phyloP scores from a whole-genome alignment of 1,140 invertebrate species.

The Drosophila asahinai region DNA sequence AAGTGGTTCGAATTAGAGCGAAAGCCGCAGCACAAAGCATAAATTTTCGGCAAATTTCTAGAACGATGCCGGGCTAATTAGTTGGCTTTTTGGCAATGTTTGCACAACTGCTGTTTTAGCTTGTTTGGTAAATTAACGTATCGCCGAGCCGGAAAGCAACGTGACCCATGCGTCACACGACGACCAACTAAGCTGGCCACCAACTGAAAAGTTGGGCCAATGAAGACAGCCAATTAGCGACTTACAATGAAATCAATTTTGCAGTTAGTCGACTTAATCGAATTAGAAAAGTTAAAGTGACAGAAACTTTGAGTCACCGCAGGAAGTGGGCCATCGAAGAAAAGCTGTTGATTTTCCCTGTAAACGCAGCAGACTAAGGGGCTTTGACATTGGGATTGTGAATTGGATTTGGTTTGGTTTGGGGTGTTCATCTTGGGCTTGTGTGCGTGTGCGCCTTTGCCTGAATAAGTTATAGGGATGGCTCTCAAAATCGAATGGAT shows the following conservation, averaged over 20 bases:
- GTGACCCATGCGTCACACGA: slow-evolving; percentile 7
- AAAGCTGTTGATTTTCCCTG: slow-evolving; percentile 38
- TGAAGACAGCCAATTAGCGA: slow-evolving; percentile 64
- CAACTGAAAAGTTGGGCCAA: slow-evolving; percentile 52
- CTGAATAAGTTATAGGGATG: slow-evolving; percentile 33
- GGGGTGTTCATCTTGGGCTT: not conserved
- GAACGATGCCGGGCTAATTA: slow-evolving; percentile 36
- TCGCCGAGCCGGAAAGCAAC: not conserved
- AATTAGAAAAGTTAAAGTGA: slow-evolving; percentile 74
- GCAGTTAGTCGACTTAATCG: slow-evolving; percentile 74
- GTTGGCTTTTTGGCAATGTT: slow-evolving; percentile 56
- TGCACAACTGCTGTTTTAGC: slow-evolving; percentile 53
- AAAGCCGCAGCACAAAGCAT: slow-evolving; percentile 15
- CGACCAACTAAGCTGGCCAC: not conserved
- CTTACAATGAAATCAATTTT: slow-evolving; percentile 77
- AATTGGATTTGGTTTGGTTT: not conserved
- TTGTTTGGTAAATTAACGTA: slow-evolving; percentile 22
- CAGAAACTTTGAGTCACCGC: slow-evolving; percentile 60
- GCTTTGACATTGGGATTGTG: not conserved
- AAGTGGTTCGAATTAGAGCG: slow-evolving; percentile 14
- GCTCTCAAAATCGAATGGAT: slow-evolving; percentile 22
- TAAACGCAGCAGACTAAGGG: not conserved
- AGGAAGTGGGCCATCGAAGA: slow-evolving; percentile 29
- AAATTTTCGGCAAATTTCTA: slow-evolving; percentile 22
- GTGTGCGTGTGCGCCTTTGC: not conserved